Base-by-base conservation (phyloP, 2,113 vertebrate species). In the Melanotaenia duboulayi region DNA sequence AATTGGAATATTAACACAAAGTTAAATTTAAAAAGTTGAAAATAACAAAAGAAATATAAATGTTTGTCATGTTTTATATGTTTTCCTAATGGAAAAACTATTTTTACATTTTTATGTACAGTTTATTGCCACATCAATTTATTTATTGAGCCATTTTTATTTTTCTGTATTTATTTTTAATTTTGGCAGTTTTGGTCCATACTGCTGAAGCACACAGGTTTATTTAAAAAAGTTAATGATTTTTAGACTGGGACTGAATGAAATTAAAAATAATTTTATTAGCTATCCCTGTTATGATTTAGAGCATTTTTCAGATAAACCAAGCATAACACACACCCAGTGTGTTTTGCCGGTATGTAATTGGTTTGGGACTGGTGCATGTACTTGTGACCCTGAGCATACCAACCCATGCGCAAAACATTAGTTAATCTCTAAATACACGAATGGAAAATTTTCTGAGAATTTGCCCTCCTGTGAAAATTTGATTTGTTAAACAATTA, bases 231-330 rank as follows among this genome's bases (percentile, higher is more conserved):
- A 42, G 50, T 37, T 0, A 25, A 72, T 82, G 76, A 7, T 55
- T 69, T 52, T 56, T 48, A 40, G 16, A 51, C 39, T 50, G 49
- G 61, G 50, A 23, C 46, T 46, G 44, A 69, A 79, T 73, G n/a
- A 76, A 61, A 64, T 82, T 82, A 76, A 57, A 69, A 78, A 72
- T 68, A 72, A 85, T 82, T 11, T 79, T 76, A 69, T 85, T 62
- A 81, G 46, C 61, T 25, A 72, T 68, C 51, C 51, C 12, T 22
- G 50, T 71, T 51, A 51, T 60, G 25, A 57, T 16, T 49, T 24
- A 6, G 22, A 52, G 32, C 32, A 59, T 71, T 67, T 71, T 81
- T 73, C 0, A 5, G 54, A 62, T 19, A 17, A 49, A 20, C 50
- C 17, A 32, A 28, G 46, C 23, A 37, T 37, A 19, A 12, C 11